Conservation (phyloP, 2,113 vertebrate genomes). For the Stegastes partitus region DNA sequence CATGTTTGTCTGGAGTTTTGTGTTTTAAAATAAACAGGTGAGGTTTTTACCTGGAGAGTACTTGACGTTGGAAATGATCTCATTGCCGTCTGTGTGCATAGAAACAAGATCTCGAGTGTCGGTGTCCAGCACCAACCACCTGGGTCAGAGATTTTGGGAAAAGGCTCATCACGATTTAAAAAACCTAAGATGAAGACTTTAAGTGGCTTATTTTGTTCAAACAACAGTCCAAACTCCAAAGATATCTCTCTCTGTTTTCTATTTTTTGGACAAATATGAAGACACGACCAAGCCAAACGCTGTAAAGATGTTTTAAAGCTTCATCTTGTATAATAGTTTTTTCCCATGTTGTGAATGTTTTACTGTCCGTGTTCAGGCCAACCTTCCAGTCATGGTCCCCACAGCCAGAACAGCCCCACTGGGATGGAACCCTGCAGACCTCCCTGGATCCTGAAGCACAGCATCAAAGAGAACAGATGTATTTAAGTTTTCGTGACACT, state of each 20-base stretch:
- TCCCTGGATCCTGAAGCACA: slow-evolving; percentile 85
- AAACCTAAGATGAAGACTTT: neutral
- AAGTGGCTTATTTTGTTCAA: neutral
- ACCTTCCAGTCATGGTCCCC: slow-evolving; percentile 92
- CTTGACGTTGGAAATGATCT: slow-evolving; percentile 90
- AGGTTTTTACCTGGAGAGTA: slow-evolving; percentile 89
- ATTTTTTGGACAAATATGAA: too few relatives aligned
- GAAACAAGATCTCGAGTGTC: slow-evolving; percentile 90
- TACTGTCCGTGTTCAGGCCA: slow-evolving; percentile 4
- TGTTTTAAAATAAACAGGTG: neutral
- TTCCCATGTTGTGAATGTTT: neutral
- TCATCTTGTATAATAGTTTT: neutral
- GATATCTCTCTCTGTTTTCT: too few relatives aligned
- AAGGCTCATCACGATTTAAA: neutral
- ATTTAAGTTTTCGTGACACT: neutral
- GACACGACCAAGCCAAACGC: too few relatives aligned
- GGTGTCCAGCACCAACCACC: slow-evolving; percentile 93
- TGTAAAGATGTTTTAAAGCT: too few relatives aligned
- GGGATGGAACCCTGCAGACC: slow-evolving; percentile 90
- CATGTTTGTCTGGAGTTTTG: too few relatives aligned
- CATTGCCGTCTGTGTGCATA: slow-evolving; percentile 90
- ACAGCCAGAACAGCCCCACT: slow-evolving; percentile 89
- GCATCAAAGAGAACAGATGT: neutral
- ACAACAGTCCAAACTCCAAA: too few relatives aligned
- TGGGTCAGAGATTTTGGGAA: slow-evolving; percentile 51